Evolutionary conservation across 2,888 invertebrate species (phyloP).

Genomic region (Tyria jacobaeae): DNA sequence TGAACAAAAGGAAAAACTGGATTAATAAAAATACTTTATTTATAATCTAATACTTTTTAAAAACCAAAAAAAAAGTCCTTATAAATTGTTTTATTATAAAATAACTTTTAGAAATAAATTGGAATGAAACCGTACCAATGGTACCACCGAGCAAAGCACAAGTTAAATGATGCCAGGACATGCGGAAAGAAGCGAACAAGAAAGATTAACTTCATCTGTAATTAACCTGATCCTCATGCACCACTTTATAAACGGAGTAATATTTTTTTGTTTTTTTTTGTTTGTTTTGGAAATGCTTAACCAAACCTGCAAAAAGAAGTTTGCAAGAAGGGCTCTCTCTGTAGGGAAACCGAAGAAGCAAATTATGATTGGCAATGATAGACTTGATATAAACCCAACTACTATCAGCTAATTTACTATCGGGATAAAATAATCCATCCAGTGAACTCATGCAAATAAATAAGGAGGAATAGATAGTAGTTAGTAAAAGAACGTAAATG

Average conservation of each 20-base stretch:
- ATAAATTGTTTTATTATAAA: conserved; percentile 30
- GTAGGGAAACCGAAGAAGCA: not conserved
- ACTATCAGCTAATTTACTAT: too few species aligned
- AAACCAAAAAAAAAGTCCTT: conserved; percentile 16
- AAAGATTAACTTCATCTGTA: conserved; percentile 58
- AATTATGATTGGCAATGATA: not conserved
- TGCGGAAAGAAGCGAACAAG: conserved; percentile 51
- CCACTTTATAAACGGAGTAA: conserved; percentile 44
- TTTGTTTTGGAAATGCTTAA: too few species aligned
- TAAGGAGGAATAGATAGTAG: too few species aligned
- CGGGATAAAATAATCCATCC: too few species aligned
- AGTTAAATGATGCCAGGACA: conserved; percentile 61
- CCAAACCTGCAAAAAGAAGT: too few species aligned
- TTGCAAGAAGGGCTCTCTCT: not conserved
- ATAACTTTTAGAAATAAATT: conserved; percentile 44
- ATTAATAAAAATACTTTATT: not conserved
- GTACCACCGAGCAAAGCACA: conserved; percentile 61
- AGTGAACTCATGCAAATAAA: too few species aligned
- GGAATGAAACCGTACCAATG: conserved; percentile 20
- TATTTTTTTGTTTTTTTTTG: too few species aligned
- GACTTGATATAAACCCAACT: too few species aligned
- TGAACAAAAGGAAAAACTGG: too few species aligned
- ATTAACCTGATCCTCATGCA: conserved; percentile 56
- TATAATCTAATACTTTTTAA: not conserved
- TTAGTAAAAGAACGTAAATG: too few species aligned